Conservation (phyloP, 92 coral and sea anemone genomes). For the Pocillopora grandis region DNA sequence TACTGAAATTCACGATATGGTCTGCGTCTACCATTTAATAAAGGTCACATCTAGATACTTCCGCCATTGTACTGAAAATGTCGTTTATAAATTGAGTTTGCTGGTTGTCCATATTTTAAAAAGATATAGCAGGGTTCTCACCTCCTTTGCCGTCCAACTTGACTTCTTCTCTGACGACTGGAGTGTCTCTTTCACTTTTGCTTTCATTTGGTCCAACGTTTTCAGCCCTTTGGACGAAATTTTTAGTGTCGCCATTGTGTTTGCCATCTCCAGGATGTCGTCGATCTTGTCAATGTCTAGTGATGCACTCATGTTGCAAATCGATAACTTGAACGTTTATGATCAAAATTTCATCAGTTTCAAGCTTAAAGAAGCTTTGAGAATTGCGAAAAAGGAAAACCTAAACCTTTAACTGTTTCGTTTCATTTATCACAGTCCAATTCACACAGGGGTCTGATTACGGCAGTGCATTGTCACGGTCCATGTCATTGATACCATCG, state of each 20-base stretch:
- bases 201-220: neutral
- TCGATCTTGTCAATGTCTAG: constrained; percentile 3
- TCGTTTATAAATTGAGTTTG: neutral
- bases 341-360: neutral
- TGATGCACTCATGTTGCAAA: neutral
- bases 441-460: no score
- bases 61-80: neutral
- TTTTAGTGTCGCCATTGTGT: neutral
- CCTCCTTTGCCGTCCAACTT: constrained; percentile 19
- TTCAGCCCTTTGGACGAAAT: neutral
- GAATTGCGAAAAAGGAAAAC: no score
- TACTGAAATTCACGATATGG: no score
- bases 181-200: neutral
- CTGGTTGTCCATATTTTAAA: no score
- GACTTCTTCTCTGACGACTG: neutral
- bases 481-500: no score
- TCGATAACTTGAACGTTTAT: neutral
- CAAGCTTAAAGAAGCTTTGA: no score
- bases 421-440: no score
- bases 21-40: neutral
- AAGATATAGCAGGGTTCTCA: neutral
- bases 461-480: no score
- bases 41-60: neutral
- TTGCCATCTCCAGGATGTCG: neutral
- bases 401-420: no score